Base-by-base conservation (phyloP, 2,888 invertebrate genomes). In the Amaurobius ferox region DNA sequence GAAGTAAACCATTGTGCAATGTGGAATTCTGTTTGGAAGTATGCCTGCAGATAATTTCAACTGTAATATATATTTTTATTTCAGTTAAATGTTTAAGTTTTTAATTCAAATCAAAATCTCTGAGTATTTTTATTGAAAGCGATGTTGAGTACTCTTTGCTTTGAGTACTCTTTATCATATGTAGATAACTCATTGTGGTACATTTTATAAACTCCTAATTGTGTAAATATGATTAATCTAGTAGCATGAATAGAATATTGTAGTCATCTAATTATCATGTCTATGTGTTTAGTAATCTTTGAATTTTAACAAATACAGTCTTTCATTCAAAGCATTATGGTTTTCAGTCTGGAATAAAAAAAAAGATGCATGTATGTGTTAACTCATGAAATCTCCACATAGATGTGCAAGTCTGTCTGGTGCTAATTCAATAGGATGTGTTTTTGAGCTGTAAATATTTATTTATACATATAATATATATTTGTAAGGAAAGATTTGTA, bases 401-500 rank as follows among this genome's bases (percentile, higher is more conserved):
- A 67, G 73, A 35, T 77, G 83, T 85, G 77, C 70, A 68, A 55
- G 81, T 76, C 44, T 81, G 83, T 85, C 67, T 76, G 83, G 83
- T 85, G 83, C 83, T 85, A 85, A 85, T 72, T 66, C 70, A 85
- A 77, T 85, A 85, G 83, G 23, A 72, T 61, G 74, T 64, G 64
- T 68, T 77, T 80, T 77, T 78, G 72, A 77, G 67, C 29, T 85
- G 83, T 85, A 85, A 77, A 85, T 85, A 85, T 85, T 85, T 85
- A 77, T 85, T 77, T 72, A 70, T 70, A 67, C 76, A 85, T 77
- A 83, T 62, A 35, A 72, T 72, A 61, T 62, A 85, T 85, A 85
- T 85, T 85, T 85, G 72, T 85, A 85, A 85, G 66, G 71, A 85
- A 71, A 85, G 72, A 77, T 85, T 74, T 80, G 83, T 85, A 85